Evolutionary conservation across 2,113 vertebrate species (phyloP).

Genomic region (Atractosteus spatula): DNA sequence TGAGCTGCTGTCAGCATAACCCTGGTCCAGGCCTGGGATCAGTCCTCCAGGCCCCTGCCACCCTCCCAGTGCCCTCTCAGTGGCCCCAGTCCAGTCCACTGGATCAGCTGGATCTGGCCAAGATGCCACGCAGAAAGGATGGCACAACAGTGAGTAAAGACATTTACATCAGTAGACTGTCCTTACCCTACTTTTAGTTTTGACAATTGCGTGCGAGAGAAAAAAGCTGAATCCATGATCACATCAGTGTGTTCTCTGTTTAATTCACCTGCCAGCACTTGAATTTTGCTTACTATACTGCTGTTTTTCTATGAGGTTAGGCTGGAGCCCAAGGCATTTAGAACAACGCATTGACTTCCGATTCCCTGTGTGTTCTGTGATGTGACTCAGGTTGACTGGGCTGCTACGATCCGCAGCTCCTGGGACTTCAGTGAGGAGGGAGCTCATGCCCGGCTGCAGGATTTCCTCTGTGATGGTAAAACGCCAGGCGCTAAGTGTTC

Average conservation of each 20-base stretch:
- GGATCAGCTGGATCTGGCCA: slow-evolving; percentile 48
- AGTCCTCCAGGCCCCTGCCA: slow-evolving; percentile 49
- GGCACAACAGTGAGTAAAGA: slow-evolving; percentile 52
- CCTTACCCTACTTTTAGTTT: too few relatives aligned
- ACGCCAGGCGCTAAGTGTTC: background rate
- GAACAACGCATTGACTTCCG: background rate
- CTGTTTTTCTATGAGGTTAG: slow-evolving; percentile 13
- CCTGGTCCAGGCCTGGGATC: slow-evolving; percentile 37
- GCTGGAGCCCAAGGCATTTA: background rate
- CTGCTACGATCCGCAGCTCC: slow-evolving; percentile 54
- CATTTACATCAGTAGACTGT: too few relatives aligned
- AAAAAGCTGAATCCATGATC: too few relatives aligned
- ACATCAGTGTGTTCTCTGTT: background rate
- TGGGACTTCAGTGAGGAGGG: slow-evolving; percentile 70
- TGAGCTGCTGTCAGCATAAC: slow-evolving; percentile 61
- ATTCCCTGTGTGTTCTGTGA: background rate
- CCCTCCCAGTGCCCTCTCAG: slow-evolving; percentile 47
- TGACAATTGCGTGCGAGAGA: too few relatives aligned
- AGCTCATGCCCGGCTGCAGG: slow-evolving; percentile 46
- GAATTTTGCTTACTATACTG: background rate
- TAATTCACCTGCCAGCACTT: too few relatives aligned
- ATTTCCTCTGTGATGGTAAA: slow-evolving; percentile 61
- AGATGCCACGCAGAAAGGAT: slow-evolving; percentile 65
- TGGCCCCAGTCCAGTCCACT: slow-evolving; percentile 52
- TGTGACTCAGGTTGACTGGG: slow-evolving; percentile 59